Evolutionary conservation across 2,888 invertebrate genomes (phyloP).

Genomic region (Neuroscelio doddi): DNA sequence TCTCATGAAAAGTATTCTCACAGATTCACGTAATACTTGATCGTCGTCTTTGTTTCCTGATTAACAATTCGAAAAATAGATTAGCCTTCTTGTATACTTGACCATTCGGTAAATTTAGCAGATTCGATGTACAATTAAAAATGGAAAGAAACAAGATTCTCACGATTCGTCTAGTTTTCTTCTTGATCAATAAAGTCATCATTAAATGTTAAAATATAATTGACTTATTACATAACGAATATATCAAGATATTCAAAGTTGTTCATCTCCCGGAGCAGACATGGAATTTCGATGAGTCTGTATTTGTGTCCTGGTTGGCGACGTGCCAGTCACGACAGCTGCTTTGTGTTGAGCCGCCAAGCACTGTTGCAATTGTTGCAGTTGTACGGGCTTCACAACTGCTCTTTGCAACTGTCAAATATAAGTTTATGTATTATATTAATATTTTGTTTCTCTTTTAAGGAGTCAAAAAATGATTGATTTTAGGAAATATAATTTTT

Average conservation of each 20-base stretch:
- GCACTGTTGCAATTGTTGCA: conserved; percentile 69
- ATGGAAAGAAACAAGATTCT: conserved; percentile 27
- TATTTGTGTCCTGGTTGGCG: conserved; percentile 65
- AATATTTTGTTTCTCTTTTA: no score
- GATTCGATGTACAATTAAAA: conserved; percentile 38
- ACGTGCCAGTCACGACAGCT: conserved; percentile 60
- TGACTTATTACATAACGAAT: conserved; percentile 34
- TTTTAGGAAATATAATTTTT: no score
- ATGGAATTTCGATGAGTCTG: conserved; percentile 65
- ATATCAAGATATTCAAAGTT: conserved; percentile 59
- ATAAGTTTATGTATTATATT: no score
- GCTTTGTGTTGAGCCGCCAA: conserved; percentile 69
- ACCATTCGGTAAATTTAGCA: conserved; percentile 26
- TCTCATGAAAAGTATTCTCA: conserved; percentile 20
- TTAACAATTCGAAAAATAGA: conserved; percentile 47
- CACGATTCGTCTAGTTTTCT: conserved; percentile 15
- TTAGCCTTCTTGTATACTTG: conserved; percentile 36
- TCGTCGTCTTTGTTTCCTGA: conserved; percentile 23
- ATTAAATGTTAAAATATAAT: conserved; percentile 39
- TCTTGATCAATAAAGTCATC: conserved; percentile 19
- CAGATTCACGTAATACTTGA: conserved; percentile 19
- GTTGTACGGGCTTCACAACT: conserved; percentile 59
- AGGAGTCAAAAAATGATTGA: no score
- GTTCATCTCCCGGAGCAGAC: conserved; percentile 64
- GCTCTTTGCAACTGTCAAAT: conserved; percentile 56